Base-by-base conservation (phyloP, 1,140 invertebrate genomes). In the Bombus superbus region DNA sequence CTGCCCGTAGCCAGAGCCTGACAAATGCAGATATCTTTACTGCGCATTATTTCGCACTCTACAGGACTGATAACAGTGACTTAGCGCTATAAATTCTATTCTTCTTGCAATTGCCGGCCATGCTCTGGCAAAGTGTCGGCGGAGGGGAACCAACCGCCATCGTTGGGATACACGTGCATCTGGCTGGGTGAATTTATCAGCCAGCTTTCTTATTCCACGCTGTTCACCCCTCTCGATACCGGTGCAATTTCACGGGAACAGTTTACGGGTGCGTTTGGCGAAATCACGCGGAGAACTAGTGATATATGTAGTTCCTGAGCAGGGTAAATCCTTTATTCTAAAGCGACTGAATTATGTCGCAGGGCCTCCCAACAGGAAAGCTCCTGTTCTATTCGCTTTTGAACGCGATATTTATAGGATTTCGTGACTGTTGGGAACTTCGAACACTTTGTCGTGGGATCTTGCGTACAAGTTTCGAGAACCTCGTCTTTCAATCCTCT, bases 71-170 rank as follows among this genome's bases (percentile, higher is more conserved):
- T 88, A 86, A 88, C 83, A n/a, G 11, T 47, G 35, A 57, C 78
- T 85, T 85, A 62, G 47, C 72, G 77, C 83, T 62, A 81, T 88
- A 88, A 88, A 88, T 88, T 88, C 86, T 77, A 78, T 88, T 88
- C 77, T 81, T 42, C 38, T 77, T n/a, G 72, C 74, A 75, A 80
- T 80, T 71, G 69, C 38, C 22, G 38, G 72, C 28, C n/a, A 25
- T 15, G 47, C n/a, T 13, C 5, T 22, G 5, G 42, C 40, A 42
- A 59, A 53, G 25, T 40, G 53, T 22, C 25, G 35, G 22, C 62
- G 74, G 35, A 69, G 35, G n/a, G 35, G 68, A 42, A 57, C 40
- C 8, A 44, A 28, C 44, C 32, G 68, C 47, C 47, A 53, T 53
- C 47, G 47, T 53, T 53, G 47, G 47, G 35, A 79, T 69, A 64